Evolutionary conservation across 1,140 invertebrate species (phyloP).

Genomic region (Aphidius gifuensis): DNA sequence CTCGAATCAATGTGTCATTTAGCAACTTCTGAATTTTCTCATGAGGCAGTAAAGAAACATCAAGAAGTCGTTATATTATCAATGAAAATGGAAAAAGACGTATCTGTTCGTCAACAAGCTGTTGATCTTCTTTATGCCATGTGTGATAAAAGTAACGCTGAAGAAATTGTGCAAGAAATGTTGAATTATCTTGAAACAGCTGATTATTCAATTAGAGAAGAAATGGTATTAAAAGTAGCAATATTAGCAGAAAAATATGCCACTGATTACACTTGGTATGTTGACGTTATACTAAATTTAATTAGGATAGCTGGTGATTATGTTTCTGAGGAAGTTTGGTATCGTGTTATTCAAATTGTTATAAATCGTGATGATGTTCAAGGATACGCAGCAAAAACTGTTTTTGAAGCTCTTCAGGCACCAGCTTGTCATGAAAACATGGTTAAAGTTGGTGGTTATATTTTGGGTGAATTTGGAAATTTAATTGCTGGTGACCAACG

Average conservation of each 20-base stretch:
- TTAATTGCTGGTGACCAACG: conserved; percentile 97
- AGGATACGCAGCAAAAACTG: conserved; percentile 99
- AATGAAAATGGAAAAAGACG: conserved; percentile 99
- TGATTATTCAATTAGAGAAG: conserved; percentile 99
- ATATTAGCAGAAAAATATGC: conserved; percentile 99
- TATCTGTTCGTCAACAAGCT: conserved; percentile 96
- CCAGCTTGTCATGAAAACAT: conserved; percentile 99
- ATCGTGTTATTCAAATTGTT: conserved; percentile 99
- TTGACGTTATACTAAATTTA: conserved; percentile 98
- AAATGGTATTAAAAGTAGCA: conserved; percentile 99
- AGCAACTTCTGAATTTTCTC: conserved; percentile 98
- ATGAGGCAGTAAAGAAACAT: conserved; percentile 99
- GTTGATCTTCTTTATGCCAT: conserved; percentile 99
- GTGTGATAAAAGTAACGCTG: conserved; percentile 99
- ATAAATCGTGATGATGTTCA: conserved; percentile 99
- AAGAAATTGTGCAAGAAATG: conserved; percentile 99
- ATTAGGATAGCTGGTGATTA: conserved; percentile 99
- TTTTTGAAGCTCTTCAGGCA: conserved; percentile 97
- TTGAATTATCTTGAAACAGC: conserved; percentile 98
- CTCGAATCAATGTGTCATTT: conserved; percentile 99
- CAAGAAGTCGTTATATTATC: conserved; percentile 99
- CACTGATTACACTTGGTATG: conserved; percentile 98
- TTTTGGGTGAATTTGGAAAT: conserved; percentile 99
- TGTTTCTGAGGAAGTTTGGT: conserved; percentile 98
- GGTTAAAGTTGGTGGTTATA: conserved; percentile 99